Evolutionary conservation across 2,113 vertebrate species (phyloP), one percentile per base, ranked within the genome.

Genomic region (Dendrocopos noguchii): DNA sequence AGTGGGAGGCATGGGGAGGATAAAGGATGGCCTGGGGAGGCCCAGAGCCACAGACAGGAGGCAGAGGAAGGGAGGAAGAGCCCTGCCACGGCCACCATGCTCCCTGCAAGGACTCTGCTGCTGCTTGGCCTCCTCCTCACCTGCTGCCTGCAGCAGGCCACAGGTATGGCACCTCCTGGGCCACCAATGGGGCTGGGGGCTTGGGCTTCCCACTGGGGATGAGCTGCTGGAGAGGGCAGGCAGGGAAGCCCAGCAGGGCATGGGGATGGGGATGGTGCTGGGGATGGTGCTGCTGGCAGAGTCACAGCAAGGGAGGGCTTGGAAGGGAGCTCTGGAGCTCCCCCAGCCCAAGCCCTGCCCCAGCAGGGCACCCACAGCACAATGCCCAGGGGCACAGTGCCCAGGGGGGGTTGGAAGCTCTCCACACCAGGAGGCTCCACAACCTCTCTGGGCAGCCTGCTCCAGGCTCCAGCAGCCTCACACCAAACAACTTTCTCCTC

Each of bases 181-280:
- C 22, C 63, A 27, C 25, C 3, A 3, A 42, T 50, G 34, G 4
- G 5, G 64, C 24, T 4, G 1, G 1, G 60, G 73, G 64, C 34
- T 56, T 3, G 21, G 84, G 70, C 36, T 21, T 31, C 39, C 25
- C 6, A 0, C 8, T 11, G 39, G 66, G 57, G 21, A 61, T 0
- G 1, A 24, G 25, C 18, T 0, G 0, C 0, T 17, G 44, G 44
- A 70, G 66, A 24, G 19, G 14, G 10, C 33, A 21, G 83, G 61
- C 17, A 64, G n/a, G 39, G 44, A 67, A 56, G 2, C 4, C 20
- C 36, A 11, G 39, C 0, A 0, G 5, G 61, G 55, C 64, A 36
- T 0, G 0, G 64, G 55, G 67, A 36, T 0, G 0, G 64, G 77
- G 52, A 46, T 0, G 18, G 60, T 18, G 60, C 53, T 0, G 0